phyloP scores from a whole-genome alignment of 23 tunicate species.

The Clavelina lepadiformis region DNA sequence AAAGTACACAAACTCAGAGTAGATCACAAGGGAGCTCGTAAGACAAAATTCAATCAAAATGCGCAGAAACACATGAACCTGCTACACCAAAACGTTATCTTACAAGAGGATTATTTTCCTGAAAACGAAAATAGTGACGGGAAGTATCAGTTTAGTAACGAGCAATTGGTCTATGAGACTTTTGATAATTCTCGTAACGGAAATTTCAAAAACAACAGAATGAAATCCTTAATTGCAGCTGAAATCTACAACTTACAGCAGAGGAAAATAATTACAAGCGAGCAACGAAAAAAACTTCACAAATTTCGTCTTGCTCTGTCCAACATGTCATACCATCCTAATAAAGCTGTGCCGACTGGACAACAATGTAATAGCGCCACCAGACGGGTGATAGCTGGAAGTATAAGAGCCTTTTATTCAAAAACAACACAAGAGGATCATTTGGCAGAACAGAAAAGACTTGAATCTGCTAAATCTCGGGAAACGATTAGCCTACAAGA shows the following conservation, averaged over 20 bases:
- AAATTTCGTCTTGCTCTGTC: conserved; percentile 37
- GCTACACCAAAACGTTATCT: background rate
- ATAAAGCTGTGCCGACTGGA: background rate
- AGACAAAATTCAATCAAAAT: background rate
- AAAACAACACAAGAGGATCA: conserved; percentile 7
- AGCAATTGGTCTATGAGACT: too few species aligned
- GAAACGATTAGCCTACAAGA: too few species aligned
- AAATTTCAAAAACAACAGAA: conserved; percentile 1
- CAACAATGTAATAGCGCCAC: conserved; percentile 15
- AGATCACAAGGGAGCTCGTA: too few species aligned
- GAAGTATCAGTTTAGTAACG: background rate
- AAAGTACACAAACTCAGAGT: too few species aligned
- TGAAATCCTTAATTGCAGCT: conserved; percentile 25
- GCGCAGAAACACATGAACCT: background rate
- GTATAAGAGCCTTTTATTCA: conserved; percentile 55
- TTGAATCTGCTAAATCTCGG: background rate
- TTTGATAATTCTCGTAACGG: conserved; percentile 4
- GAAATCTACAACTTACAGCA: conserved; percentile 44
- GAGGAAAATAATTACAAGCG: conserved; percentile 23
- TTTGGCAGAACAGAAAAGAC: background rate
- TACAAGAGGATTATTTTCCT: too few species aligned
- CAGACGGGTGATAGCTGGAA: conserved; percentile 34
- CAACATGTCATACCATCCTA: conserved; percentile 7
- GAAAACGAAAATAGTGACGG: background rate
- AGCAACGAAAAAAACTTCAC: conserved; percentile 45